Evolutionary conservation across 1,140 invertebrate species (phyloP).

Genomic region (Bombus balteatus): DNA sequence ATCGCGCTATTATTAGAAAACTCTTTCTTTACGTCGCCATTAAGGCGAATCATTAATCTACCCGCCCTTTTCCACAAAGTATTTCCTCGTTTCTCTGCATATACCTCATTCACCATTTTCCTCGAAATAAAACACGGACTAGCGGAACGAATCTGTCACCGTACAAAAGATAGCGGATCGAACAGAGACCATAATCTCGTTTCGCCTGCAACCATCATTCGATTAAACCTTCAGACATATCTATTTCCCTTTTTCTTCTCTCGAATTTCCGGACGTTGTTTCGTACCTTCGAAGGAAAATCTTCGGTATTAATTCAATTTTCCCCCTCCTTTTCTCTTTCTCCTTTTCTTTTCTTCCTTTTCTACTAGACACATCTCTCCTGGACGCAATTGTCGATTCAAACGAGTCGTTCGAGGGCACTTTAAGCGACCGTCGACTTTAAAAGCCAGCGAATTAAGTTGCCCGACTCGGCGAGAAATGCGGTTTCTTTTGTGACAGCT

Average conservation of each 20-base stretch:
- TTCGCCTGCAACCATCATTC: neutral
- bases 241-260: neutral
- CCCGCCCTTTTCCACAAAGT: constrained; percentile 29
- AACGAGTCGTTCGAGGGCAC: constrained; percentile 12
- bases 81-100: neutral
- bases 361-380: neutral
- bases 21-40: constrained; percentile 29
- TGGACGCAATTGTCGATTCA: neutral
- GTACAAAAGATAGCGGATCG: neutral
- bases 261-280: neutral
- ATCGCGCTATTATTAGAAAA: constrained; percentile 57
- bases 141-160: neutral
- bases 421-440: constrained; percentile 8
- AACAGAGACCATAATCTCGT: neutral
- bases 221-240: neutral
- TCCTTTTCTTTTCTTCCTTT: neutral
- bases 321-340: neutral
- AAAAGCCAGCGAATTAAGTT: constrained; percentile 21
- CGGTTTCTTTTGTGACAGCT: constrained; percentile 2
- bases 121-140: neutral
- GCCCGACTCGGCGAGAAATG: neutral
- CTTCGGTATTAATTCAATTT: neutral
- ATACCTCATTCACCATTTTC: neutral
- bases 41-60: constrained; percentile 48
- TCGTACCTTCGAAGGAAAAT: neutral